phyloP scores from a whole-genome alignment of 2,797 vertebrate genomes.

The Merluccius polli region DNA sequence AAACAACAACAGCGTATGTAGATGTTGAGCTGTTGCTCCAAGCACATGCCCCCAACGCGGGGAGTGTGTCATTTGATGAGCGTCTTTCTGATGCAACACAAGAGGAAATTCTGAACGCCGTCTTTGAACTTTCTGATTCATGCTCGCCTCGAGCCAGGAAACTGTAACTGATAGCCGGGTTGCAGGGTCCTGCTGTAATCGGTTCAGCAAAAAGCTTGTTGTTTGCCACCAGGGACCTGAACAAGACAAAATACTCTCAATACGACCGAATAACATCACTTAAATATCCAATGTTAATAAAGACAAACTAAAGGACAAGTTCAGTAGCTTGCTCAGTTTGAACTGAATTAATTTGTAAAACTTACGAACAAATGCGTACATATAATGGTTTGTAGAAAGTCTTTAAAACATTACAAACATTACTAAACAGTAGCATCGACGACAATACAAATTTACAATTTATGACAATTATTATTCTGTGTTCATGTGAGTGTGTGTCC shows the following conservation, averaged over 20 bases:
- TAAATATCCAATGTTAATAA: background rate
- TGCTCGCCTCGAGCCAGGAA: conserved; percentile 16
- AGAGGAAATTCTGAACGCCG: conserved; percentile 37
- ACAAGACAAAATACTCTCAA: background rate
- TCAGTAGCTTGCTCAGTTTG: background rate
- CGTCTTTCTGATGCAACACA: conserved; percentile 25
- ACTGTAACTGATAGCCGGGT: conserved; percentile 13
- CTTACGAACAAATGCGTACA: background rate
- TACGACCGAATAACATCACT: background rate
- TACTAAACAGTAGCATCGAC: background rate
- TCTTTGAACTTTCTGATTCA: conserved; percentile 44
- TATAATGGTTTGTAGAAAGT: background rate
- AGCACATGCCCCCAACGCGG: too few species aligned
- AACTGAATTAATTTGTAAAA: background rate
- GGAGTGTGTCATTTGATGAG: conserved; percentile 36
- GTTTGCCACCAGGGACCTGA: background rate
- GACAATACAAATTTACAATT: background rate
- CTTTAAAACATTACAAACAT: background rate
- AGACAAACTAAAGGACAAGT: background rate
- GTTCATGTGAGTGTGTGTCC: background rate
- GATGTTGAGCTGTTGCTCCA: too few species aligned
- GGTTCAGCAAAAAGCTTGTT: conserved; percentile 13
- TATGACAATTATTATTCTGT: background rate
- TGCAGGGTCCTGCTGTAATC: conserved; percentile 13
- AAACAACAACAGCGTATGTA: too few species aligned